phyloP scores from a whole-genome alignment of 1,140 invertebrate genomes.

The Mactra quadrangularis region DNA sequence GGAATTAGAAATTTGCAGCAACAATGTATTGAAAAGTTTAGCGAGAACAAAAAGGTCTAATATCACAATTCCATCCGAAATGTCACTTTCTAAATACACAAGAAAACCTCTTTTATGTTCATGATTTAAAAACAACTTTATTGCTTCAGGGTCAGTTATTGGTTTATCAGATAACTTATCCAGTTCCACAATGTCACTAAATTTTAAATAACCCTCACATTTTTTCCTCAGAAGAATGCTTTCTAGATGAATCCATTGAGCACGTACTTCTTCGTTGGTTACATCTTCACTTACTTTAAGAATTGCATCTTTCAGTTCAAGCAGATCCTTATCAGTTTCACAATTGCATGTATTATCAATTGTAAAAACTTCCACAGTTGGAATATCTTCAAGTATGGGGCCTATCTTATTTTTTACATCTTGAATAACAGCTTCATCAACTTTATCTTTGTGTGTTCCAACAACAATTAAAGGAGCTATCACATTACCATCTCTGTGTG shows the following conservation, averaged over 20 bases:
- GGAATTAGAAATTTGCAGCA: not conserved
- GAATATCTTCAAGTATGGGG: not conserved
- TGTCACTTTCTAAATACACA: conserved; percentile 7
- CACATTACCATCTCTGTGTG: conserved; percentile 9
- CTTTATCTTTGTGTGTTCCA: conserved; percentile 33
- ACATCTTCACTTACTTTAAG: conserved; percentile 4
- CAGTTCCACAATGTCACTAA: conserved; percentile 5
- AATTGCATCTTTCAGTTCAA: not conserved
- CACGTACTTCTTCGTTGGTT: conserved; percentile 20
- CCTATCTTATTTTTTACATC: not conserved
- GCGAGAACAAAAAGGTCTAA: conserved; percentile 9
- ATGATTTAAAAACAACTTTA: conserved; percentile 24
- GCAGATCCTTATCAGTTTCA: not conserved
- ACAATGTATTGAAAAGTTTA: conserved; percentile 3
- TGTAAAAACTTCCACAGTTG: not conserved
- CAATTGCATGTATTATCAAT: conserved; percentile 31
- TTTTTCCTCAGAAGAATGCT: conserved; percentile 6
- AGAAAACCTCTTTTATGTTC: conserved; percentile 23
- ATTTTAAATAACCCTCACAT: not conserved
- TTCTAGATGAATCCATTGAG: conserved; percentile 45
- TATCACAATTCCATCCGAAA: conserved; percentile 16
- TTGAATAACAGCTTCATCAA: not conserved
- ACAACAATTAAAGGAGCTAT: conserved; percentile 46
- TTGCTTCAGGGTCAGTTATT: not conserved
- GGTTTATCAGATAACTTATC: conserved; percentile 29